Evolutionary conservation across 2,888 invertebrate genomes (phyloP).

Genomic region (Stenotaenia linearis): DNA sequence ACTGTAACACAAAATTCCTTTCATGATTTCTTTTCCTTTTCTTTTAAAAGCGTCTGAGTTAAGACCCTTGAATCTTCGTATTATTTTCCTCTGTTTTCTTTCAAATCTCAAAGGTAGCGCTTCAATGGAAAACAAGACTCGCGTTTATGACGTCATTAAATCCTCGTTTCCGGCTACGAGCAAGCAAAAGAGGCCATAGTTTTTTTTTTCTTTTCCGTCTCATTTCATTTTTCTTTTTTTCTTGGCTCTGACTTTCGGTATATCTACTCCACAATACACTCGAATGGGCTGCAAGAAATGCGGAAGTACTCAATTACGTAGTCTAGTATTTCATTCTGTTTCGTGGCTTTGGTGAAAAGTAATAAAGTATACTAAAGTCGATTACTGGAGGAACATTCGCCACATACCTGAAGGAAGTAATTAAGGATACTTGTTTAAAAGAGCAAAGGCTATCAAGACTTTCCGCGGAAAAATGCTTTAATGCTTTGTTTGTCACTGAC

Average conservation of each 20-base stretch:
- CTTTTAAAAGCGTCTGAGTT: background rate
- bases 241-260: background rate
- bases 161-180: background rate
- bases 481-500: too few species aligned
- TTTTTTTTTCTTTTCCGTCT: conserved; percentile 6
- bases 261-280: background rate
- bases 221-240: background rate
- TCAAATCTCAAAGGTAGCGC: background rate
- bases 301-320: background rate
- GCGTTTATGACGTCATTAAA: conserved; percentile 10
- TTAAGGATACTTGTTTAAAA: background rate
- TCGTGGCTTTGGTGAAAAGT: background rate
- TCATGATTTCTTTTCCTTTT: background rate
- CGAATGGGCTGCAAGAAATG: too few species aligned
- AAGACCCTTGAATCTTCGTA: background rate
- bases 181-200: background rate
- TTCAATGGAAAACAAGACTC: conserved; percentile 2
- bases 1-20: background rate
- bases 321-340: background rate
- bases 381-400: background rate
- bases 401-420: background rate
- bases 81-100: background rate
- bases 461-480: background rate
- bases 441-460: background rate
- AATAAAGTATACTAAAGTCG: background rate